Evolutionary conservation across 2,888 invertebrate species (phyloP).

Genomic region (Leuctra nigra): DNA sequence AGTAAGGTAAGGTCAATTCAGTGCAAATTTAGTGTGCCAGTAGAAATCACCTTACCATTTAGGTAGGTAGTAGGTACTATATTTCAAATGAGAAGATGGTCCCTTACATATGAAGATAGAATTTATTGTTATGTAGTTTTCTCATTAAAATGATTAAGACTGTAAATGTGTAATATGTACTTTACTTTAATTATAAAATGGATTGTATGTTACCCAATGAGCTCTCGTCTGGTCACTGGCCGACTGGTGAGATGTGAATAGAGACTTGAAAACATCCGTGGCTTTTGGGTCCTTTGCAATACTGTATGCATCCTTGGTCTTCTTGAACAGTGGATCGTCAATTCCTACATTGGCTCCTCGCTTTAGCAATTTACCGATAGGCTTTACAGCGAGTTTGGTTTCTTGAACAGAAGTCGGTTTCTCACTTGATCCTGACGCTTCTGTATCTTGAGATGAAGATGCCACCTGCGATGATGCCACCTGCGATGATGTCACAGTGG

Average conservation of each 20-base stretch:
- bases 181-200: conserved; percentile 79
- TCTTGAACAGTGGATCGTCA: conserved; percentile 65
- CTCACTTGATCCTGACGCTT: neutral
- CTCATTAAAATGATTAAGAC: too few species aligned
- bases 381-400: conserved; percentile 5
- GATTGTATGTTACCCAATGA: conserved; percentile 98
- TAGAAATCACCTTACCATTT: too few species aligned
- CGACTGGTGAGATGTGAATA: conserved; percentile 85
- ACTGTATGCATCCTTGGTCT: conserved; percentile 72
- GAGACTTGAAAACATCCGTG: conserved; percentile 86
- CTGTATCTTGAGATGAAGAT: neutral
- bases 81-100: too few species aligned
- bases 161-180: too few species aligned
- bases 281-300: conserved; percentile 87
- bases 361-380: conserved; percentile 10
- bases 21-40: too few species aligned
- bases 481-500: conserved; percentile 26
- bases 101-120: too few species aligned
- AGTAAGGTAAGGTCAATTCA: too few species aligned
- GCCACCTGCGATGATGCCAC: neutral
- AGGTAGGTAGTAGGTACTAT: too few species aligned
- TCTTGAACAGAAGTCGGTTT: neutral
- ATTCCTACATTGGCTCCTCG: conserved; percentile 28
- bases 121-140: too few species aligned
- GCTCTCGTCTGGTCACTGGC: conserved; percentile 83